These are phyloP conservation scores for Drosophila basisetae DNA, from an alignment of 2,888 invertebrate genomes.

Conservation along the genomic window DNA sequence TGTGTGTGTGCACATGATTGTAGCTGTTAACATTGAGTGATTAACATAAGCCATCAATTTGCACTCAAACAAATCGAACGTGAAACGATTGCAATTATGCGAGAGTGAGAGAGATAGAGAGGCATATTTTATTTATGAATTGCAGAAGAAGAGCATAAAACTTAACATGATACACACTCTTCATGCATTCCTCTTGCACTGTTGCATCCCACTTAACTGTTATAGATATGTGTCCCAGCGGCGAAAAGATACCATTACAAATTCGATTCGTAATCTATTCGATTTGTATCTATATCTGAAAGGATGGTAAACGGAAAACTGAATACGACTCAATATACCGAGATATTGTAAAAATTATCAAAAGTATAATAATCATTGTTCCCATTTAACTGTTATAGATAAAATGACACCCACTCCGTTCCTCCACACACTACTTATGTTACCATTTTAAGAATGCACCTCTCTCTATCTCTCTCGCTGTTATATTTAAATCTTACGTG, in stretches of 20 bases:
- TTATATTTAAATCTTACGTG: not conserved
- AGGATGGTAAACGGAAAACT: not conserved
- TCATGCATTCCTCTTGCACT: not conserved
- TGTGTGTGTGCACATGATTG: conserved; percentile 18
- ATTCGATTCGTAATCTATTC: not conserved
- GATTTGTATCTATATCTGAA: not conserved
- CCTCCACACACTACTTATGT: not conserved
- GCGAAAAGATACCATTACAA: not conserved
- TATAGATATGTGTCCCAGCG: conserved; percentile 7
- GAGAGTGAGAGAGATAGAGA: not conserved
- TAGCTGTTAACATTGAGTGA: conserved; percentile 29
- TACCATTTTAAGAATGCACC: not conserved
- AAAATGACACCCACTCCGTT: not conserved
- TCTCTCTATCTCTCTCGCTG: not conserved
- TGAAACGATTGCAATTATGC: conserved; percentile 7
- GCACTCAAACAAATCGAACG: conserved; percentile 51
- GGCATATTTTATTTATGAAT: conserved; percentile 26
- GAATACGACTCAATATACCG: not conserved
- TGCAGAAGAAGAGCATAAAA: not conserved
- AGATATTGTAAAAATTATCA: not conserved
- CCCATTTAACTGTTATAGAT: not conserved
- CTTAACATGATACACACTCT: not conserved
- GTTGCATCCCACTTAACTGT: not conserved
- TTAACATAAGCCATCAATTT: conserved; percentile 29
- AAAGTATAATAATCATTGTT: not conserved